Base-by-base conservation (phyloP, 2,113 vertebrate genomes). In the Antechinus stuartii region DNA sequence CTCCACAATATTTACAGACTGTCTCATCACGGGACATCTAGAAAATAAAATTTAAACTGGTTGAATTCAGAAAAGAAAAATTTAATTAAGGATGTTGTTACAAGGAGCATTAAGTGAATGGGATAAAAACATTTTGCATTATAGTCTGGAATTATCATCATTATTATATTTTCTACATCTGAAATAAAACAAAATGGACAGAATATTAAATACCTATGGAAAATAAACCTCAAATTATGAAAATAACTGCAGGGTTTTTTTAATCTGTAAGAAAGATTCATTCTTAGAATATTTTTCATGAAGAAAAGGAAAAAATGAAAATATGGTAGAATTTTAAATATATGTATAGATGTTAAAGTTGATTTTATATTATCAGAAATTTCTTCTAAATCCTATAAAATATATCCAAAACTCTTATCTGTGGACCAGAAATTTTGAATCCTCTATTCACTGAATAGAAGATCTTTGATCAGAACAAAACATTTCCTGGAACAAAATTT, bases 1-100 rank as follows among this genome's bases (percentile, higher is more conserved):
- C 98, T 1, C 99, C 99, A 6, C 99, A 99, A 98, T 99, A 99
- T 84, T 98, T 98, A 96, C 99, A 99, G 92, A 99, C 98, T 0
- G 99, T 99, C 97, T 99, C 99, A 49, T 99, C 98, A 93, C 98
- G 97, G 52, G 98, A 76, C 99, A 99, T 99, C 99, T 99, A 54
- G 90, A 95, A 97, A 96, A 97, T 0, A 98, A 1, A 95, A 92
- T 55, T 96, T 14, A 91, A 89, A 92, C 22, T 93, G 91, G 91
- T 2, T 27, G 49, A 97, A 93, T 92, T 92, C 55, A 91, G 55
- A 94, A 91, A 91, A 47, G 9, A 8, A 89, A 95, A 94, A 0
- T 96, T 54, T 27, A 42, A 35, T 54, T 97, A n/a, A 93, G 95
- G 89, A 92, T 9, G 0, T 19, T 56, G 92, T 2, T 53, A 89